Base-by-base conservation (phyloP, 2,113 vertebrate genomes). In the Albula glossodonta region DNA sequence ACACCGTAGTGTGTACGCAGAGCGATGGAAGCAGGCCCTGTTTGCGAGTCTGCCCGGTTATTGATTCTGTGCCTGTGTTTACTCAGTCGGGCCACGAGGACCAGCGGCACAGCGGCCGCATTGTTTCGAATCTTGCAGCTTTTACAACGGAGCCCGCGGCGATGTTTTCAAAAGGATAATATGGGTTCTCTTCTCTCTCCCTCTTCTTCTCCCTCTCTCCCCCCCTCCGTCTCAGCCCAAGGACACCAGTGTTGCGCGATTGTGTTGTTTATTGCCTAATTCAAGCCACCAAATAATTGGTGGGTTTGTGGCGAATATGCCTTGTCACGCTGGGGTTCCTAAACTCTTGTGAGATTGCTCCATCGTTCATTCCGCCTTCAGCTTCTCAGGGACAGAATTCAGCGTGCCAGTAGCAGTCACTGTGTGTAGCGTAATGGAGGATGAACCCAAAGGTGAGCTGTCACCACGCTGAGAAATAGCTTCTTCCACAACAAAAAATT, bases 121-220 rank as follows among this genome's bases (percentile, higher is more conserved):
- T 83, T 83, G 82, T 83, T 83, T 83, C 6, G 19, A 50, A 22
- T 83, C 49, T 51, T n/a, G 82, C 57, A 19, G 50, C 66, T 83
- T 83, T 83, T 83, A 66, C 51, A 11, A 66, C 48, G 63, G n/a
- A 83, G 56, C 57, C 17, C 53, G 15, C 41, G 31, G 57, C 41
- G 56, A 49, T 15, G 48, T 19, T 83, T 66, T 83, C 48, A 70
- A 63, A 19, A 1, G 49, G 11, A 82, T 63, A 83, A 70, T 48
- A 50, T 50, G 66, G 74, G 70, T 70, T 50, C 41, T 78, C 53
- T 17, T 84, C 83, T 83, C 19, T 49, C 22, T 74, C n/a, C 10
- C n/a, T 70, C 22, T 19, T n/a, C 63, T n/a, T 22, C 6, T 9
- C 22, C 70, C 19, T 74, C 22, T 31, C 70, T 31, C 22, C 17